phyloP scores from a whole-genome alignment of 2,113 vertebrate species.

The Proterorhinus semilunaris region DNA sequence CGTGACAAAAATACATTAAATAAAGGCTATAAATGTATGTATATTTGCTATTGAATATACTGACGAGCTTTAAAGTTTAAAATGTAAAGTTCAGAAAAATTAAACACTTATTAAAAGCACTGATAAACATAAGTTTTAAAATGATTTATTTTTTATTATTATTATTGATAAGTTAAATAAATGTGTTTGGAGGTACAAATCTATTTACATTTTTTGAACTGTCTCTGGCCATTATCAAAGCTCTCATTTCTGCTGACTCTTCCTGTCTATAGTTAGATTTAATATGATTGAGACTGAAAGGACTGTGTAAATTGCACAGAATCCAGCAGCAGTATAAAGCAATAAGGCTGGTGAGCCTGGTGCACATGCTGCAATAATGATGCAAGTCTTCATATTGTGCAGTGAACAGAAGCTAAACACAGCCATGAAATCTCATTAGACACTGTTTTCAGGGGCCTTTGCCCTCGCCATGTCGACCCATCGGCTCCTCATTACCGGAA shows the following conservation, averaged over 20 bases:
- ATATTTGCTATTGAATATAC: too few species aligned
- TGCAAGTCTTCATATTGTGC: conserved; percentile 1
- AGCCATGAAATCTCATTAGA: conserved; percentile 6
- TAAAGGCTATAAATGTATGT: too few species aligned
- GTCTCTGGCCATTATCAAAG: background rate
- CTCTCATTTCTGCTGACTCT: background rate
- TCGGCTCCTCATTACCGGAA: background rate
- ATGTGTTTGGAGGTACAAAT: too few species aligned
- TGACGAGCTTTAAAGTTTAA: too few species aligned
- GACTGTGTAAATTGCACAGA: background rate
- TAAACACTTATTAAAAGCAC: too few species aligned
- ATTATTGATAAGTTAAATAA: too few species aligned
- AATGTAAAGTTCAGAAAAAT: too few species aligned
- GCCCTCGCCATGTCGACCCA: background rate
- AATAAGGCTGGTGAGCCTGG: background rate
- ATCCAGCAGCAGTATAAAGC: background rate
- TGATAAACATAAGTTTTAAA: too few species aligned
- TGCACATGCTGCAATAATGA: conserved; percentile 5
- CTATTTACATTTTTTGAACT: background rate
- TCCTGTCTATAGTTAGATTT: background rate
- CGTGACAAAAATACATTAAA: too few species aligned
- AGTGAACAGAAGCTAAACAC: conserved; percentile 1
- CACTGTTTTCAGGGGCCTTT: background rate
- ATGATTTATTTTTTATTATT: too few species aligned
- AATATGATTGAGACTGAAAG: background rate